These are phyloP conservation scores for Tupiocoris notatus DNA, from an alignment of 2,888 invertebrate genomes.

Conservation along the genomic window DNA sequence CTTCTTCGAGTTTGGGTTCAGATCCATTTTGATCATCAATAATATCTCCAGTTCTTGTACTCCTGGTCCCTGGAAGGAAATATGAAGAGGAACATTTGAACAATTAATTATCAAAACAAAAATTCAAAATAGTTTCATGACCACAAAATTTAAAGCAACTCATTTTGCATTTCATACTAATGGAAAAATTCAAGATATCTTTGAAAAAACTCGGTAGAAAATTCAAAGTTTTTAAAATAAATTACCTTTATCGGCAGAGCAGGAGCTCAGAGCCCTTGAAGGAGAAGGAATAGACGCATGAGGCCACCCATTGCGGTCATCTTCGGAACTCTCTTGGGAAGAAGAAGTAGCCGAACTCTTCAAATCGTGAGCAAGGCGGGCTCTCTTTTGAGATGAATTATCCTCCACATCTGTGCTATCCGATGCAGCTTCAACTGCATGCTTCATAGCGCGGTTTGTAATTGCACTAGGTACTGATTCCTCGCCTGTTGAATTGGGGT, in stretches of 20 bases:
- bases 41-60: background rate
- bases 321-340: conserved; percentile 9
- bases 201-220: no score
- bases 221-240: no score
- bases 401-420: conserved; percentile 15
- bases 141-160: no score
- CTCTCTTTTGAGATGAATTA: conserved; percentile 19
- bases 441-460: background rate
- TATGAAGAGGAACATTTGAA: no score
- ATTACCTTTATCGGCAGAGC: background rate
- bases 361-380: background rate
- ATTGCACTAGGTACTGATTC: background rate
- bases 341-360: background rate
- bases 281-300: background rate
- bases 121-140: no score
- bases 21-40: background rate
- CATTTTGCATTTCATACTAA: no score
- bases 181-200: no score
- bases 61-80: no score
- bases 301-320: background rate
- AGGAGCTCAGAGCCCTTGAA: background rate
- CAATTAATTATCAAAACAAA: no score
- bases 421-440: background rate
- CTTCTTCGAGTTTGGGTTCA: background rate
- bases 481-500: background rate